Evolutionary conservation across 1,140 invertebrate genomes (phyloP), one percentile per base, ranked within the genome.

Genomic region (Branchinecta lynchi): DNA sequence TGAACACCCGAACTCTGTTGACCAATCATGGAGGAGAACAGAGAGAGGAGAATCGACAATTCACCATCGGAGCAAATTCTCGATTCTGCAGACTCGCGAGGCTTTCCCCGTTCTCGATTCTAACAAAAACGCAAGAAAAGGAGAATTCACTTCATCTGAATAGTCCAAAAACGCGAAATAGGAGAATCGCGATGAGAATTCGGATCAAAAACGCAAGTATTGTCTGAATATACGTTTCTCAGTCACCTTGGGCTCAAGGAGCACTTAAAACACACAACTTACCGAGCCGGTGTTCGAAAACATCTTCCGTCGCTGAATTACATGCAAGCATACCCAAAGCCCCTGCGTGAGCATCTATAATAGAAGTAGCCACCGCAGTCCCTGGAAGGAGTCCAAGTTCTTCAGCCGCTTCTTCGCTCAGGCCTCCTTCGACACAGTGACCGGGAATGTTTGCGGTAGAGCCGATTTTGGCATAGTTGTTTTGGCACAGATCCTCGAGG

Each of bases 291-390:
- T 67, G 60, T 43, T 68, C 70, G 66, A 67, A 44, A 3, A 51
- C 66, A 60, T 68, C 51, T 5, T 65, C 68, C 10, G 51, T 66
- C 15, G 43, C 46, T n/a, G 70, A 82, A 45, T 75, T 77, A 72
- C 86, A 87, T 0, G 89, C 88, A 72, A 92, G 84, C 82, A 92
- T 84, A 72, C 92, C 93, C 68, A 98, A 76, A 8, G 86, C 91
- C 51, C 94, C 94, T 67, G 93, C 90, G 82, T 98, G 93, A 9
- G 94, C 94, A 81, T 98, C 95, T 69, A 98, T 95, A 32, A 97
- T 84, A 0, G 92, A 93, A 10, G 88, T 85, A 20, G 86, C 92
- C 10, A 97, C 90, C 21, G 89, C 83, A 86, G 92, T 44, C 84
- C 84, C 46, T 81, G 75, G 12, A 77, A 71, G 20, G 17, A 97